phyloP scores from a whole-genome alignment of 1,140 invertebrate genomes.

The Drosophila tsacasi region DNA sequence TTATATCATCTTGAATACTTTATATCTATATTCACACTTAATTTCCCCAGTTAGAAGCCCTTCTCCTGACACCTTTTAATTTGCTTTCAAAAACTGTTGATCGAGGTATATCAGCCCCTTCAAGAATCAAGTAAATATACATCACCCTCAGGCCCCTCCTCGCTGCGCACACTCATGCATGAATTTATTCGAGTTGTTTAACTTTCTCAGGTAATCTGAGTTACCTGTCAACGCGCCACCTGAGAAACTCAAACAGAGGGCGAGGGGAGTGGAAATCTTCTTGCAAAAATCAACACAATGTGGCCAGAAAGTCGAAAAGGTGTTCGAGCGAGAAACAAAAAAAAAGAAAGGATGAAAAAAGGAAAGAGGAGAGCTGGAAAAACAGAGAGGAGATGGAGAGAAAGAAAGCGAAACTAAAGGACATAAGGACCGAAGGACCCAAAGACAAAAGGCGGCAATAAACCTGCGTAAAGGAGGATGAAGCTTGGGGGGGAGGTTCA shows the following conservation, averaged over 20 bases:
- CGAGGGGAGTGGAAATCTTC: constrained; percentile 9
- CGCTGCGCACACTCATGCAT: constrained; percentile 30
- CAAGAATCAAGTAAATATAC: constrained; percentile 47
- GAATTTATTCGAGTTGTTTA: constrained; percentile 58
- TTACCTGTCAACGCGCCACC: constrained; percentile 40
- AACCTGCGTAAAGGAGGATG: constrained; percentile 20
- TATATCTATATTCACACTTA: no score
- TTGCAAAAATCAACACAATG: constrained; percentile 55
- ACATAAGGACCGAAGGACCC: constrained; percentile 47
- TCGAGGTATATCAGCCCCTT: neutral
- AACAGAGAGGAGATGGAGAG: neutral
- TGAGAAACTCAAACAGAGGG: constrained; percentile 57
- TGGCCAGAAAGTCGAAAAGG: constrained; percentile 60
- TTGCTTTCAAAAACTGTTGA: constrained; percentile 2
- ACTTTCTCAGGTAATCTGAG: constrained; percentile 67
- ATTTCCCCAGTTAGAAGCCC: neutral
- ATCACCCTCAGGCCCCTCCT: neutral
- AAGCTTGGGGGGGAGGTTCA: neutral
- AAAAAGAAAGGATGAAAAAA: neutral
- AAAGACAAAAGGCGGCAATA: constrained; percentile 60
- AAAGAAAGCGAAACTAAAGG: constrained; percentile 33
- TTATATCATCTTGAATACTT: no score
- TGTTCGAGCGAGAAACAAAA: constrained; percentile 14
- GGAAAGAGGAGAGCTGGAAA: constrained; percentile 11
- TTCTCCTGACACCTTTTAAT: neutral